phyloP scores from a whole-genome alignment of 92 coral and sea anemone genomes.

The Epizoanthus stellaris region DNA sequence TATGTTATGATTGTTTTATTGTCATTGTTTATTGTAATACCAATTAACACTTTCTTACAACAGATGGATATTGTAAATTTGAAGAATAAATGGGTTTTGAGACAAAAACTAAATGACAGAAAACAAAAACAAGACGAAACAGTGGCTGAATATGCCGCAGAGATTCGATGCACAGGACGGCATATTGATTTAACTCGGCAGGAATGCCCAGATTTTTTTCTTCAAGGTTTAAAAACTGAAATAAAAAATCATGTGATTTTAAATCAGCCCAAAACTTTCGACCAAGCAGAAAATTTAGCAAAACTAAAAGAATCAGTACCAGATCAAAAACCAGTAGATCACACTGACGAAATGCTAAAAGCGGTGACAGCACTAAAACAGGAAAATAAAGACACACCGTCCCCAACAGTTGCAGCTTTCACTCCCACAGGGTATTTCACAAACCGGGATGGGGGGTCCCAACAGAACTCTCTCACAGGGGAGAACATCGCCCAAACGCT shows the following conservation, averaged over 20 bases:
- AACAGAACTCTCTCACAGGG: too few species aligned
- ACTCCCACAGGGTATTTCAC: too few species aligned
- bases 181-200: background rate
- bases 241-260: background rate
- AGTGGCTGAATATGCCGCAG: slow-evolving; percentile 9
- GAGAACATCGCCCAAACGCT: too few species aligned
- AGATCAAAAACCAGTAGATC: background rate
- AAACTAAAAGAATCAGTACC: background rate
- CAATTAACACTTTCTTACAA: background rate
- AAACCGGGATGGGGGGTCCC: too few species aligned
- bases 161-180: slow-evolving; percentile 2
- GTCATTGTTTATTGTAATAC: too few species aligned
- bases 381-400: too few species aligned
- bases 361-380: background rate
- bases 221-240: background rate
- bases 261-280: slow-evolving; percentile 10
- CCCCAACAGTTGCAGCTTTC: too few species aligned
- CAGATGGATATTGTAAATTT: background rate
- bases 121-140: background rate
- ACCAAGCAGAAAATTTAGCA: slow-evolving; percentile 9
- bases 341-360: background rate
- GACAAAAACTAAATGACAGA: too few species aligned
- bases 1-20: too few species aligned
- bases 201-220: background rate
- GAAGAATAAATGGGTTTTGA: too few species aligned